phyloP scores from a whole-genome alignment of 2,888 invertebrate genomes.

The Cartodere bifasciata region DNA sequence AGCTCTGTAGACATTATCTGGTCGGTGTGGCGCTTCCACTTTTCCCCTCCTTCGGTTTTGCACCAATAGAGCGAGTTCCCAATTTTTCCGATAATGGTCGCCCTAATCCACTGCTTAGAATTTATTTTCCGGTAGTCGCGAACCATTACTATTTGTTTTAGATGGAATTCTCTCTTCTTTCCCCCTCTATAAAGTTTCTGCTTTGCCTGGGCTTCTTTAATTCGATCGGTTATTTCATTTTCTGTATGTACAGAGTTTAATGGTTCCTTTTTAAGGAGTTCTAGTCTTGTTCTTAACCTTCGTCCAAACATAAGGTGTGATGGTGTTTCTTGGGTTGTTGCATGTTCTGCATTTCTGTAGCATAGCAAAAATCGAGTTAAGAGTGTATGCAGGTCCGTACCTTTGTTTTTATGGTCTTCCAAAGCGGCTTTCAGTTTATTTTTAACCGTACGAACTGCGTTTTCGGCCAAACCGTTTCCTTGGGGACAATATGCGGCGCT shows the following conservation, averaged over 20 bases:
- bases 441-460: constrained; percentile 9
- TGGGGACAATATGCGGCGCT: constrained; percentile 8
- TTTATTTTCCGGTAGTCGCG: constrained; percentile 10
- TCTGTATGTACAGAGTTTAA: too few species aligned
- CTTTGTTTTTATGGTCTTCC: constrained; percentile 4
- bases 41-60: constrained; percentile 1
- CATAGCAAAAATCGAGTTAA: constrained; percentile 3
- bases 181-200: constrained; percentile 1
- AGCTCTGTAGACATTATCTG: too few species aligned
- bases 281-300: constrained; percentile 7
- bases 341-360: constrained; percentile 7
- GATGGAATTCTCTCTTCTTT: constrained; percentile 6
- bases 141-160: constrained; percentile 10
- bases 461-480: constrained; percentile 10
- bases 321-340: constrained; percentile 8
- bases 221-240: neutral
- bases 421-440: constrained; percentile 6
- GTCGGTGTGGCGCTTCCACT: constrained; percentile 11
- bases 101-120: constrained; percentile 10
- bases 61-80: constrained; percentile 10
- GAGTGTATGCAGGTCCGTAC: constrained; percentile 1
- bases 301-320: constrained; percentile 6
- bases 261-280: constrained; percentile 1
- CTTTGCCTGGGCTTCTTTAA: neutral
- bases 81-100: constrained; percentile 8